Evolutionary conservation across 2,113 vertebrate genomes (phyloP).

Genomic region (Crocuta crocuta): DNA sequence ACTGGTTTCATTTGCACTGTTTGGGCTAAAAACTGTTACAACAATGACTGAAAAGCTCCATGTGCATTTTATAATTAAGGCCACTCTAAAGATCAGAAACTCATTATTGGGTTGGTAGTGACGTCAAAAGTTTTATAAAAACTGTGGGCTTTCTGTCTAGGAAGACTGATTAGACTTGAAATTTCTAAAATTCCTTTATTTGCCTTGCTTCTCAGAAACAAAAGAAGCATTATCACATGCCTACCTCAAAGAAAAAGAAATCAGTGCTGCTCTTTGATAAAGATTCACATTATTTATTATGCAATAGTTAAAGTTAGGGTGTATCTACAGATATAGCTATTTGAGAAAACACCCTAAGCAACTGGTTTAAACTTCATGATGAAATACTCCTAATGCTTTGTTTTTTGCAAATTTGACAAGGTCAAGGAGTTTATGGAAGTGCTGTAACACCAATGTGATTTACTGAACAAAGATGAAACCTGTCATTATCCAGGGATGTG

Average conservation of each 20-base stretch:
- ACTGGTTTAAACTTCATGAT: neutral
- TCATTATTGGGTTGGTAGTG: neutral
- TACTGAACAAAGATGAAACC: slow-evolving; percentile 64
- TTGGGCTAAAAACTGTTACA: neutral
- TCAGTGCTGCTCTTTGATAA: neutral
- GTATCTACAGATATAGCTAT: neutral
- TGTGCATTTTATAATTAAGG: neutral
- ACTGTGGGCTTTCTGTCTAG: neutral
- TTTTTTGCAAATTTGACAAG: slow-evolving; percentile 47
- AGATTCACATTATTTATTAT: neutral
- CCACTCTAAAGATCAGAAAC: neutral
- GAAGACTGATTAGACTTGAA: neutral
- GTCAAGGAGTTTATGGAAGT: slow-evolving; percentile 62
- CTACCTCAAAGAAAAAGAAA: slow-evolving; percentile 13
- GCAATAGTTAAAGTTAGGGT: slow-evolving; percentile 12
- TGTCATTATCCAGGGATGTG: slow-evolving; percentile 66
- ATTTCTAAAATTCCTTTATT: neutral
- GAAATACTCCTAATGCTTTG: slow-evolving; percentile 32
- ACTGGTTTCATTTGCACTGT: neutral
- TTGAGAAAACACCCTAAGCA: neutral
- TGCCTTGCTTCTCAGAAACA: neutral
- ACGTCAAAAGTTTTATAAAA: slow-evolving; percentile 15
- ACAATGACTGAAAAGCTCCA: neutral
- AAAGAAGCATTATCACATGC: neutral
- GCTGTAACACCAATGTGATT: slow-evolving; percentile 41